Base-by-base conservation (phyloP, 2,797 vertebrate genomes). In the Rhodeus uyekii region DNA sequence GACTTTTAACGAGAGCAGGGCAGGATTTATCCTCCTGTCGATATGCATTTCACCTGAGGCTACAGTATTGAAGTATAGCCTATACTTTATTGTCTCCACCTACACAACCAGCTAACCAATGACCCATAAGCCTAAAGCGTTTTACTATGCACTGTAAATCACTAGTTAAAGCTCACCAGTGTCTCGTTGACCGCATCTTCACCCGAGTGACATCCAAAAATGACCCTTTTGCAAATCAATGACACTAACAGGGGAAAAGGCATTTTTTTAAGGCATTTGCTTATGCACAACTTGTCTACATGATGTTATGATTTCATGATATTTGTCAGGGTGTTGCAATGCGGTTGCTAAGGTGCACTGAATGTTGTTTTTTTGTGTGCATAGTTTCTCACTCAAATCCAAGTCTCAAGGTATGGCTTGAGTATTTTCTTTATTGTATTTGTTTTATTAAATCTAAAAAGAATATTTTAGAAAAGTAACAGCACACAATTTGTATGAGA, bases 111-210 rank as follows among this genome's bases (percentile, higher is more conserved):
- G 6, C 73, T 75, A 48, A 55, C 72, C 38, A 48, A 60, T 78
- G 53, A 78, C 38, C 39, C 73, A 39, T 38, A 53, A 64, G 80
- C 81, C 75, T 79, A 19, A 67, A 69, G 73, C 67, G 9, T 29
- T 85, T 85, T 82, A 84, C 27, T 71, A 32, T 63, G 64, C 34
- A 69, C 63, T 83, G 42, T 83, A 85, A 83, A 85, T 81, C 81
- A 71, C 84, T 61, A 74, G 68, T 74, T 44, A 69, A 42, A 68
- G 48, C 50, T 80, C 27, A 38, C 19, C 61, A 69, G 48, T 53
- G 77, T 69, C 77, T 79, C 4, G 10, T 14, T 60, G 63, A 69
- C 73, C 73, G 32, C 39, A 27, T 76, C 22, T 22, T 27, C 50
- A 76, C 73, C 73, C 50, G 16, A 22, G 4, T 53, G 61, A 38